phyloP scores from a whole-genome alignment of 2,888 invertebrate species.

The Macrosoma leucophasiata region DNA sequence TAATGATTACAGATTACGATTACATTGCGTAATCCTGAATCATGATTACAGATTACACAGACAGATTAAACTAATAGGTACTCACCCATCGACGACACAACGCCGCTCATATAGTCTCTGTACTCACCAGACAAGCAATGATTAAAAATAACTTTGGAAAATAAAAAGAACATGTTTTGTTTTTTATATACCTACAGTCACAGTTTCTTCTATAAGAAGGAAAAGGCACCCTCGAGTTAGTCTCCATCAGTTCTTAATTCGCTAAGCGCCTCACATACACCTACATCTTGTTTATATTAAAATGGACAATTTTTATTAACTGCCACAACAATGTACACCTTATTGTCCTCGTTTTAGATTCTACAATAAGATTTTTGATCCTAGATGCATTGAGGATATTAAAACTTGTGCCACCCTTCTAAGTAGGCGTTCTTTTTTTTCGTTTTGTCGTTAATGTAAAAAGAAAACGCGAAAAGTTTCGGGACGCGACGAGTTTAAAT shows the following conservation, averaged over 20 bases:
- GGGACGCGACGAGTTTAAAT: constrained; percentile 58
- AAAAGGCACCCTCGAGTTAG: constrained; percentile 41
- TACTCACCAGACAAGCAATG: too few relatives aligned
- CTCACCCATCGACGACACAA: too few relatives aligned
- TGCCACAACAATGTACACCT: constrained; percentile 23
- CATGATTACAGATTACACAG: too few relatives aligned
- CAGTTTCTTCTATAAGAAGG: constrained; percentile 15
- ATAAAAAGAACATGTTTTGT: too few relatives aligned
- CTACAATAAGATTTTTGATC: constrained; percentile 19
- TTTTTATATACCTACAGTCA: too few relatives aligned
- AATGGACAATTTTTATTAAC: constrained; percentile 35
- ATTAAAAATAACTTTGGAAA: too few relatives aligned
- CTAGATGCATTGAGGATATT: constrained; percentile 42
- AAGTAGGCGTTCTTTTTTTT: constrained; percentile 57
- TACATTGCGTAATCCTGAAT: too few relatives aligned
- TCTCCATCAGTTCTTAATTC: constrained; percentile 56
- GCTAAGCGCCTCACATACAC: constrained; percentile 56
- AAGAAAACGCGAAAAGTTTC: constrained; percentile 69
- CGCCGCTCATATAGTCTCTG: too few relatives aligned
- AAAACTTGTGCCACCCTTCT: constrained; percentile 71
- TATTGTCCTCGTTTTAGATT: constrained; percentile 27
- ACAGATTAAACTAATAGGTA: too few relatives aligned
- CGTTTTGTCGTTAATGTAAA: constrained; percentile 69
- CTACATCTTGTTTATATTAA: constrained; percentile 49
- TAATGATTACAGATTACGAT: too few relatives aligned